phyloP scores from a whole-genome alignment of 2,113 vertebrate species.

The Xenopus laevis region DNA sequence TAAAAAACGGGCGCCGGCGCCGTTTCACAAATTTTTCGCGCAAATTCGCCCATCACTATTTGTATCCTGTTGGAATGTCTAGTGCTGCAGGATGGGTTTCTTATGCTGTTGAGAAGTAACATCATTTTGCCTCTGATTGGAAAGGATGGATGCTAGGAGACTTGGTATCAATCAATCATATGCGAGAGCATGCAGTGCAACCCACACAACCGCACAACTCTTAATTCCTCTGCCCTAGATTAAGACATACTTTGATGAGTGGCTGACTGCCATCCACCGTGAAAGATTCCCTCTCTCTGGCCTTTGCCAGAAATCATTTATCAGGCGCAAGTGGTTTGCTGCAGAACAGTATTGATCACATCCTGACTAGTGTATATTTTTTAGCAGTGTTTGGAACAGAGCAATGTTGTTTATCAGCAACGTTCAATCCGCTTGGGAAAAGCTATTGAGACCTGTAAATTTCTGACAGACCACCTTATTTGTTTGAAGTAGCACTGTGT shows the following conservation, averaged over 20 bases:
- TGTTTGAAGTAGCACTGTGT: constrained; percentile 1
- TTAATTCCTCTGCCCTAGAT: constrained; percentile 52
- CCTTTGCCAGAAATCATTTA: constrained; percentile 64
- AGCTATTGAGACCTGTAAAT: constrained; percentile 7
- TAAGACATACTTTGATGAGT: constrained; percentile 65
- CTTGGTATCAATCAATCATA: constrained; percentile 38
- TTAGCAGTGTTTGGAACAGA: constrained; percentile 58
- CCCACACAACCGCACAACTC: constrained; percentile 36
- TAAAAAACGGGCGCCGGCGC: too few species aligned
- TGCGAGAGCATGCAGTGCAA: constrained; percentile 21
- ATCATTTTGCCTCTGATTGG: constrained; percentile 15
- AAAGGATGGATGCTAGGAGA: constrained; percentile 24
- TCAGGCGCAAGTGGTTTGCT: constrained; percentile 67
- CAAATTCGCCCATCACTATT: too few species aligned
- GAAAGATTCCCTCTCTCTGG: constrained; percentile 63
- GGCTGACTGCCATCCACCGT: constrained; percentile 58
- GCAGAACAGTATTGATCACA: constrained; percentile 70
- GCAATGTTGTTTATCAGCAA: constrained; percentile 51
- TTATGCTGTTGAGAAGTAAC: background rate
- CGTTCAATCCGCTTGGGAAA: background rate
- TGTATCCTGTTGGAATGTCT: too few species aligned
- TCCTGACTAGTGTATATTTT: constrained; percentile 53
- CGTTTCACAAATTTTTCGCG: too few species aligned
- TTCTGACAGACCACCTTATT: constrained; percentile 10
- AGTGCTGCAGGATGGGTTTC: too few species aligned